Percentiles rank a stretch among this genome's conserved stretches.
These are phyloP conservation scores for Ptyas mucosa DNA, from an alignment of 2,113 vertebrate genomes.

Conservation along the genomic window DNA sequence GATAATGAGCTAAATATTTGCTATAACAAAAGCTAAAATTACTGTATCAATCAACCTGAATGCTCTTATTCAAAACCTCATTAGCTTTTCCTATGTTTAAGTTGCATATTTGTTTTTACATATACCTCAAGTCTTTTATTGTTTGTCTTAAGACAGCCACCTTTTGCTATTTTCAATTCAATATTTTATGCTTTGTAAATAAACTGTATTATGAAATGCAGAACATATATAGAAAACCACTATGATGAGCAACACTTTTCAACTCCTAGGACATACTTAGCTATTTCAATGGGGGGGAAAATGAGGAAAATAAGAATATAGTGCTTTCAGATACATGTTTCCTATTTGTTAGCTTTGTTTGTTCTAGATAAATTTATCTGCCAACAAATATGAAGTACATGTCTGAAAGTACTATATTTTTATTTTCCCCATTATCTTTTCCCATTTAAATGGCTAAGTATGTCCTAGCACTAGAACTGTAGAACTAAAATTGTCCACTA, in stretches of 20 bases:
- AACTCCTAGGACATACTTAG: slow-evolving; percentile 10
- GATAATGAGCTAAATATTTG: slow-evolving; percentile 99
- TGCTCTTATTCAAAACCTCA: slow-evolving; percentile 79
- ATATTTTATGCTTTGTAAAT: slow-evolving; percentile 51
- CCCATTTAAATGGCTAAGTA: neutral
- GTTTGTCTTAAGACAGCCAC: neutral
- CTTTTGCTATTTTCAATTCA: slow-evolving; percentile 57
- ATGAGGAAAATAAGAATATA: neutral
- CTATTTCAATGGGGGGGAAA: neutral
- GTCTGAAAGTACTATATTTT: slow-evolving; percentile 29
- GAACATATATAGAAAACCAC: slow-evolving; percentile 21
- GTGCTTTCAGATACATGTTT: neutral
- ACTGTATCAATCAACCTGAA: slow-evolving; percentile 83
- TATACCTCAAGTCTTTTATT: slow-evolving; percentile 57
- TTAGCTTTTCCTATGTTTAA: slow-evolving; percentile 78
- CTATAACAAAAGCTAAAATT: slow-evolving; percentile 88
- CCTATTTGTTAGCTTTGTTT: neutral
- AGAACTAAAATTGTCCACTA: slow-evolving; percentile 13
- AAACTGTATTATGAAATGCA: slow-evolving; percentile 20
- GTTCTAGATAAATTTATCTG: neutral
- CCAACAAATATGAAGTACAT: slow-evolving; percentile 47
- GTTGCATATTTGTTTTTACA: slow-evolving; percentile 65
- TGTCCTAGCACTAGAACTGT: slow-evolving; percentile 26
- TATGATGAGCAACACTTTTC: slow-evolving; percentile 30
- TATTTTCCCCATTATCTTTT: slow-evolving; percentile 38